Percentiles rank a stretch among this genome's conserved stretches.
These are phyloP conservation scores for Heliconius hermathena DNA, from an alignment of 1,140 invertebrate species.

Conservation along the genomic window DNA sequence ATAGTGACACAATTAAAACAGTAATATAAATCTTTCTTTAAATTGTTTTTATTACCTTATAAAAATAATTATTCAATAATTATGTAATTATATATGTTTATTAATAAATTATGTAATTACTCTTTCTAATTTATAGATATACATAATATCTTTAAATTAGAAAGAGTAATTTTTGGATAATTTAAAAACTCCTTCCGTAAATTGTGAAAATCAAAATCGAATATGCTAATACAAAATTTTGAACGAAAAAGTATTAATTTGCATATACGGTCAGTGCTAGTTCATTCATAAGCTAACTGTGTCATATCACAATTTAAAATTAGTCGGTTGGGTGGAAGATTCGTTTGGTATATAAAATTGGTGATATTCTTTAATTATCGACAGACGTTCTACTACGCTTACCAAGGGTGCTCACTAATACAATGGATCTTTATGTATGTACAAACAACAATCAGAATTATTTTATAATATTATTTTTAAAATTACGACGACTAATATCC, in stretches of 20 bases:
- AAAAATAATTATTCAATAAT: neutral
- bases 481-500: no score
- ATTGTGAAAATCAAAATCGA: conserved; percentile 25
- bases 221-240: conserved; percentile 19
- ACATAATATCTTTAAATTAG: neutral
- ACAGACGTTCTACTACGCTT: conserved; percentile 35
- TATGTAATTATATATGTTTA: neutral
- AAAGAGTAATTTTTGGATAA: neutral
- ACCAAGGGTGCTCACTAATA: conserved; percentile 11
- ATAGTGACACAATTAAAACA: no score
- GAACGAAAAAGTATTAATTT: conserved; percentile 16
- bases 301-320: conserved; percentile 29
- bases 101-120: no score
- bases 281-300: conserved; percentile 32
- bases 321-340: conserved; percentile 17
- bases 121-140: no score
- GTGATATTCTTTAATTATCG: conserved; percentile 30
- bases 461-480: no score
- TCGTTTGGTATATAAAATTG: conserved; percentile 43
- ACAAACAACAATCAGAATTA: neutral
- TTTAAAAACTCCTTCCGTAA: conserved; percentile 19
- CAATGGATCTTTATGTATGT: conserved; percentile 46
- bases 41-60: no score
- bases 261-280: conserved; percentile 26
- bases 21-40: no score